Evolutionary conservation across 2,888 invertebrate species (phyloP), one percentile per base, ranked within the genome.

Genomic region (Meliscaeva auricollis): DNA sequence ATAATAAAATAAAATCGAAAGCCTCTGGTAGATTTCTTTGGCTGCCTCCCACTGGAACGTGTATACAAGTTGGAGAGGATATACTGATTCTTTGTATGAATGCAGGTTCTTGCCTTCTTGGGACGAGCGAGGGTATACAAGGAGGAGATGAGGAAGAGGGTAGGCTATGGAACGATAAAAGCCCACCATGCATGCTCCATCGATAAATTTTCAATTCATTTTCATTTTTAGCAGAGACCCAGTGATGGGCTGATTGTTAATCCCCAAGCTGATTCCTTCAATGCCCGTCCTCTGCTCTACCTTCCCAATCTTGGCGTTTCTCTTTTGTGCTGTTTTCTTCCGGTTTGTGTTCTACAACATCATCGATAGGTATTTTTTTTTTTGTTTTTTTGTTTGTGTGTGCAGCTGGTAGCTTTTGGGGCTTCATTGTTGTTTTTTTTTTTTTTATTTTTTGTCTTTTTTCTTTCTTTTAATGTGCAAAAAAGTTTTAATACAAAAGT

Each of bases 341-440:
- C 84, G 84, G 84, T 84, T 80, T 76, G 17, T 80, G 58, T 80
- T 80, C 69, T 76, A 72, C 75, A 80, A 69, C 58, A 60, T 52
- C 74, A 79, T 70, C 48, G 35, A 41, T 15, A 50, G 30, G 13
- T 26, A n/a, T 54, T 62, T 54, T 69, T 80, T 41, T 75, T 52
- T 22, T 56, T 68, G 64, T 82, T 38, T 56, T 76, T 72, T 60
- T 82, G 75, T 72, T 66, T 50, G 66, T 66, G 50, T 64, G 72
- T 84, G 70, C 75, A 80, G 66, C 75, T 73, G 54, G 68, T 70
- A 84, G 83, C 83, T 84, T 84, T 84, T 80, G 84, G 84, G 84
- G 80, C 75, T 80, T 84, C 70, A 72, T 76, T 38, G 77, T 77
- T 73, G 15, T n/a, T 58, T 58, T 70, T 80, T 56, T 78, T 79